Base-by-base conservation (phyloP, 2,888 invertebrate genomes). In the Trimorus sp. region DNA sequence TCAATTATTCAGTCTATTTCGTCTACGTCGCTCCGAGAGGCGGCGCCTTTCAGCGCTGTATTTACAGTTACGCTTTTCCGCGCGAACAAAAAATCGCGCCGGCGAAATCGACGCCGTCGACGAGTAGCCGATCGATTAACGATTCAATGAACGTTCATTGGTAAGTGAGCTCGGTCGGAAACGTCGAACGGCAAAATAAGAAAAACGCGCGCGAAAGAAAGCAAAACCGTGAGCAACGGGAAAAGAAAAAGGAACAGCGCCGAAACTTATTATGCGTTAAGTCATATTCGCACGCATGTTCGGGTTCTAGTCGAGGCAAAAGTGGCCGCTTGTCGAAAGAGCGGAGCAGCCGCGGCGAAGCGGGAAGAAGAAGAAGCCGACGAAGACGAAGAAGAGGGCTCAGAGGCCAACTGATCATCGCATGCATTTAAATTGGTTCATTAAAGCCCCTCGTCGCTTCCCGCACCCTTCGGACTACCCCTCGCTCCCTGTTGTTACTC, bases 381-480 rank as follows among this genome's bases (percentile, higher is more conserved):
- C 54, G 80, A 84, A 82, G 83, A 89, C 89, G 89, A 89, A 89
- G 89, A 89, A 87, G 88, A 89, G 89, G 89, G 89, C 89, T 89
- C 89, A 89, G 90, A 90, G 90, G 91, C 91, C 90, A 91, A 91
- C 91, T 90, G 91, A 91, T 91, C 91, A 91, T 91, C 91, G 91
- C 90, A 91, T 91, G 91, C 91, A 91, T 91, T 91, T 91, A 91
- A 91, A 91, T 91, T 91, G 91, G 91, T 91, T 91, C 91, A 91
- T 91, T 91, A 91, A 91, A 91, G 89, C 89, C 88, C 88, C 89
- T 87, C 85, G 86, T 84, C 86, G 83, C 84, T 83, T 83, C 85
- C 74, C 83, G 79, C 82, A 79, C 83, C 79, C 82, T 82, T 82
- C 75, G 68, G 79, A 79, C 80, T 74, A 74, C 81, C 80, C 82